Base-by-base conservation (phyloP, 2,888 invertebrate species). In the Euzetes globulus region DNA sequence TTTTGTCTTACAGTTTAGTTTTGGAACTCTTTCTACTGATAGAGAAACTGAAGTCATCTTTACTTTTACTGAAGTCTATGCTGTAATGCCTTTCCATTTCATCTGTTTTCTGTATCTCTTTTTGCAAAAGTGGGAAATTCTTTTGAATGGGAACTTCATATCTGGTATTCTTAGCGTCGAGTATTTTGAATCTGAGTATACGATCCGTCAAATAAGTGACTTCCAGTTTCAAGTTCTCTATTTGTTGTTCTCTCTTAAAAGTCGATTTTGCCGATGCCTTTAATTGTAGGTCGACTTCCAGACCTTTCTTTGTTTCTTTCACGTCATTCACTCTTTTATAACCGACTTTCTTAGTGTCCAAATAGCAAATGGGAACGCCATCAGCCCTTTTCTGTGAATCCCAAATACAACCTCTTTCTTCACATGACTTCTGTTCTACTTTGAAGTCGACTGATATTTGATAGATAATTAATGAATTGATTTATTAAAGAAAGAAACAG, bases 131-230 rank as follows among this genome's bases (percentile, higher is more conserved):
- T 11, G 73, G 73, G 37, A 77, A 77, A 0, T 74, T 29, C 1
- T 74, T n/a, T 41, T 77, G 77, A 13, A 76, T 65, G 11, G 77
- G 77, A 15, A 77, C 77, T 68, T 78, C 77, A 27, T 75, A 78
- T 13, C 77, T 63, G 13, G 73, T 52, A 17, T 29, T 63, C 0
- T 72, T 60, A 1, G 29, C 11, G 27, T 77, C 78, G 4, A n/a
- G 70, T 75, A 78, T 73, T 65, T 74, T 76, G 13, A 78, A 63
- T 41, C 77, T 33, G 0, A 78, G 25, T 19, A 77, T 76, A 19
- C 76, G 63, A 19, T 76, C 65, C 1, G 73, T 73, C 5, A 78
- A 29, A 37, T 75, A 76, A 41, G 22, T 73, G n/a, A 78, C 71
- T 22, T 76, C 70, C n/a, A 78, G 37, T 7, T 17, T 27, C 4